These are phyloP conservation scores for Harpagifer antarcticus DNA, from an alignment of 2,797 vertebrate species.

Conservation along the genomic window DNA sequence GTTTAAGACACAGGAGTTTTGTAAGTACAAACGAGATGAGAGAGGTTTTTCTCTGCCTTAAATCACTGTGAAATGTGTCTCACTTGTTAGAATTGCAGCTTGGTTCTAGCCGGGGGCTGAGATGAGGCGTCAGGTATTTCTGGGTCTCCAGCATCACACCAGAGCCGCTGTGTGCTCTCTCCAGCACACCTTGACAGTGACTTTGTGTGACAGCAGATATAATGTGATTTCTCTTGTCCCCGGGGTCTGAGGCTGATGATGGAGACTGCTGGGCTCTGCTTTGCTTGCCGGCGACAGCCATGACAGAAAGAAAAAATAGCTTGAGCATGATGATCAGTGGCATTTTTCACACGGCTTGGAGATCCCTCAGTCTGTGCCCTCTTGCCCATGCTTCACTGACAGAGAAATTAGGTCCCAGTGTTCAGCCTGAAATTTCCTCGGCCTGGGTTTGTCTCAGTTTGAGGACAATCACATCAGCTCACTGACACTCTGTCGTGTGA, in stretches of 20 bases:
- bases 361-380: conserved; percentile 69
- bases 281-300: conserved; percentile 74
- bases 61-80: conserved; percentile 76
- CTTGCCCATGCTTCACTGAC: conserved; percentile 66
- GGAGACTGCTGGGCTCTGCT: conserved; percentile 77
- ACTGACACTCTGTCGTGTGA: conserved; percentile 54
- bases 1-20: conserved; percentile 70
- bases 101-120: conserved; percentile 64
- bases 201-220: conserved; percentile 85
- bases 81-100: conserved; percentile 69
- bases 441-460: conserved; percentile 36
- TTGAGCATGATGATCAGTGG: conserved; percentile 78
- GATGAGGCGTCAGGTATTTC: conserved; percentile 74
- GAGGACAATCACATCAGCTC: conserved; percentile 49
- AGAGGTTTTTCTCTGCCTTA: conserved; percentile 67
- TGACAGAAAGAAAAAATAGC: conserved; percentile 66
- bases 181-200: conserved; percentile 81
- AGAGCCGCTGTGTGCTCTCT: conserved; percentile 63
- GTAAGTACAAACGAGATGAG: conserved; percentile 75
- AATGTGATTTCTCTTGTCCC: conserved; percentile 83
- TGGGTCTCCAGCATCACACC: conserved; percentile 71
- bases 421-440: conserved; percentile 54
- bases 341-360: conserved; percentile 79
- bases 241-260: conserved; percentile 75
- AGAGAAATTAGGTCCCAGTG: conserved; percentile 64